Conservation (phyloP, 2,797 vertebrate species). For the Anas capensis region DNA sequence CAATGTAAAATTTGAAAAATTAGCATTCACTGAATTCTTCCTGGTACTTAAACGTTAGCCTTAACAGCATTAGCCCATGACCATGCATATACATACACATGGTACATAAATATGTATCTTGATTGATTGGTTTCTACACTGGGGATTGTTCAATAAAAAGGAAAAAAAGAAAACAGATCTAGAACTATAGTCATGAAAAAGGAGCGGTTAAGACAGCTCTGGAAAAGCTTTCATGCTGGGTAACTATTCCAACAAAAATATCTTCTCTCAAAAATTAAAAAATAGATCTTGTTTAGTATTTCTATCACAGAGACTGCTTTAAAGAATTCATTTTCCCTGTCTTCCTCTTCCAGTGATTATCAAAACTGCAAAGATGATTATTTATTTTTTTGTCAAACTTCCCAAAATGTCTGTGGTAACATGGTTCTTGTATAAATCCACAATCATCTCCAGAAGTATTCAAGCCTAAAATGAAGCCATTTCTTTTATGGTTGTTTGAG, state of each 20-base stretch:
- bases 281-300: conserved; percentile 1
- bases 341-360: conserved; percentile 40
- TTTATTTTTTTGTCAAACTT: background rate
- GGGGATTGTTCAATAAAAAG: background rate
- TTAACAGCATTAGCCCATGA: background rate
- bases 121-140: background rate
- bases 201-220: background rate
- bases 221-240: background rate
- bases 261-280: conserved; percentile 5
- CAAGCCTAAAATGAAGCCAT: conserved; percentile 28
- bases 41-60: background rate
- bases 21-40: background rate
- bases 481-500: background rate
- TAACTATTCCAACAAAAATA: conserved; percentile 36
- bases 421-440: conserved; percentile 12
- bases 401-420: conserved; percentile 32
- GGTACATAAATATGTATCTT: background rate
- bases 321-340: background rate
- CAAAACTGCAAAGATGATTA: conserved; percentile 12
- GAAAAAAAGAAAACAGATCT: background rate
- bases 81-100: background rate
- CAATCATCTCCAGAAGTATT: conserved; percentile 18
- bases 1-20: background rate
- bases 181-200: background rate
- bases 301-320: conserved; percentile 2